phyloP scores from a whole-genome alignment of 2,113 vertebrate species.

The Ibidorhyncha struthersii region DNA sequence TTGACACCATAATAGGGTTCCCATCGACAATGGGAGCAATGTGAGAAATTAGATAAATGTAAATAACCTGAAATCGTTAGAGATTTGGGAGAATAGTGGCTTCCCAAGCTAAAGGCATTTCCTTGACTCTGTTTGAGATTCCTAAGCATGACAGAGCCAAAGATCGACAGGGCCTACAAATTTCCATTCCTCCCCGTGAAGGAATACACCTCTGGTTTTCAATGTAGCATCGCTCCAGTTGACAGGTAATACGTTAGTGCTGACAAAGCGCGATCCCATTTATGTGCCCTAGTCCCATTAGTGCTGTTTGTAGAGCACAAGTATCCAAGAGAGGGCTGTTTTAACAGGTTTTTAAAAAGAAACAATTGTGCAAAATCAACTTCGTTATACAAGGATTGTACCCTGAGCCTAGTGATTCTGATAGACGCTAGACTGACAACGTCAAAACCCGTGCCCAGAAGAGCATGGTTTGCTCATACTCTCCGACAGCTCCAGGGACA shows the following conservation, averaged over 20 bases:
- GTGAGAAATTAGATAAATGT: neutral
- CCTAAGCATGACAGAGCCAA: neutral
- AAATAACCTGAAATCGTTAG: neutral
- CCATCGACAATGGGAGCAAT: neutral
- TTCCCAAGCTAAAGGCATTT: neutral
- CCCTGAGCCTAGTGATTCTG: neutral
- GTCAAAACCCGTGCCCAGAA: neutral
- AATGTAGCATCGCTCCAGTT: neutral
- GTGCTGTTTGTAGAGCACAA: neutral
- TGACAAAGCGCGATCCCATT: neutral
- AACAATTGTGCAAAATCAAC: neutral
- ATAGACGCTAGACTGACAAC: neutral
- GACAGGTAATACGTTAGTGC: neutral
- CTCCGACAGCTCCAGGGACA: neutral
- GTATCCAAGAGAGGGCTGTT: neutral
- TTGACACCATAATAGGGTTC: neutral
- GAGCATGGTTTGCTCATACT: neutral
- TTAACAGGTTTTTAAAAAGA: neutral
- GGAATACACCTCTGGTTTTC: neutral
- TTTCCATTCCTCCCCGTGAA: neutral
- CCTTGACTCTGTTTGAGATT: neutral
- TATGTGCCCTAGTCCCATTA: neutral
- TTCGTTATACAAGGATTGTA: neutral
- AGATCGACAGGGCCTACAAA: neutral
- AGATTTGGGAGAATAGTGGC: neutral